Evolutionary conservation across 2,888 invertebrate genomes (phyloP).

Genomic region (Ryuthela nishihirai): DNA sequence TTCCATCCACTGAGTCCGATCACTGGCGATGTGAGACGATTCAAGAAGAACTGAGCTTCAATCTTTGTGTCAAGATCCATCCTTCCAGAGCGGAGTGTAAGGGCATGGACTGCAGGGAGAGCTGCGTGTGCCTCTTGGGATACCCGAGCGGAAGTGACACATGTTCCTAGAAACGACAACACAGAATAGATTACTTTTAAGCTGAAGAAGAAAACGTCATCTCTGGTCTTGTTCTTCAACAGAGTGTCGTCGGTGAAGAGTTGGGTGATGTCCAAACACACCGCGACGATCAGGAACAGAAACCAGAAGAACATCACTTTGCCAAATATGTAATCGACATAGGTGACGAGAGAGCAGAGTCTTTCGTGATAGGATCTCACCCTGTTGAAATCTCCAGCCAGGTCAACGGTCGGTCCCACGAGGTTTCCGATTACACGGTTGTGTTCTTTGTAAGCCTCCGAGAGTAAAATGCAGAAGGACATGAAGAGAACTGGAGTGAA

Average conservation of each 20-base stretch:
- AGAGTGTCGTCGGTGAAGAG: slow-evolving; percentile 40
- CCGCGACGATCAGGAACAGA: slow-evolving; percentile 28
- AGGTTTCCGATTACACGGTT: slow-evolving; percentile 28
- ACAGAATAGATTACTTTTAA: slow-evolving; percentile 38
- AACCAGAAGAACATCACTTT: slow-evolving; percentile 40
- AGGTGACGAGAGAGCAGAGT: slow-evolving; percentile 33
- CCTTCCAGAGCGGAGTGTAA: slow-evolving; percentile 32
- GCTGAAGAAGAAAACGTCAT: slow-evolving; percentile 39
- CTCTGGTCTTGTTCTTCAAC: slow-evolving; percentile 34
- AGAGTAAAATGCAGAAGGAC: slow-evolving; percentile 37
- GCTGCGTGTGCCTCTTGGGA: slow-evolving; percentile 38
- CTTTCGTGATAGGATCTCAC: slow-evolving; percentile 37
- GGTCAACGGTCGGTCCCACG: slow-evolving; percentile 10
- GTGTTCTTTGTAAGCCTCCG: slow-evolving; percentile 34
- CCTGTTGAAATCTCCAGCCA: slow-evolving; percentile 21
- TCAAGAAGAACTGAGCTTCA: slow-evolving; percentile 32
- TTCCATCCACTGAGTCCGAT: slow-evolving; percentile 42
- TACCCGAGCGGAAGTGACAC: slow-evolving; percentile 34
- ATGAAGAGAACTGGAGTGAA: slow-evolving; percentile 38
- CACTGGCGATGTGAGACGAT: slow-evolving; percentile 26
- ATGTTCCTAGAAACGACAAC: slow-evolving; percentile 36
- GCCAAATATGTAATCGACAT: slow-evolving; percentile 35
- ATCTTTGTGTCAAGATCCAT: slow-evolving; percentile 37
- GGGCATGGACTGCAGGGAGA: slow-evolving; percentile 29
- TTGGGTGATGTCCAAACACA: slow-evolving; percentile 39